Evolutionary conservation across 1,140 invertebrate species (phyloP).

Genomic region (Babylonia areolata): DNA sequence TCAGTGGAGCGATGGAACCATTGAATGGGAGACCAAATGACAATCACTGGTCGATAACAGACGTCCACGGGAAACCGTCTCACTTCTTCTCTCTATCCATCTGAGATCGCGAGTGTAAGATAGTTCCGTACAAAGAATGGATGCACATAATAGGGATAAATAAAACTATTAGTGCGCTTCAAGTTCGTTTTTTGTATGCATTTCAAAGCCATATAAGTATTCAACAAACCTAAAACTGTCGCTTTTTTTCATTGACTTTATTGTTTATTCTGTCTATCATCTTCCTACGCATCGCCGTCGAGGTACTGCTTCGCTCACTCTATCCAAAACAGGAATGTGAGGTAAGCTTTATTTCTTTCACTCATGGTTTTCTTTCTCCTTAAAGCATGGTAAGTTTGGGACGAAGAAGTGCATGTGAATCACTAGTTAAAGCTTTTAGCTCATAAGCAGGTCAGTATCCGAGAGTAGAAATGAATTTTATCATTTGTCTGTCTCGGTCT

Average conservation of each 20-base stretch:
- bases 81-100: slow-evolving; percentile 31
- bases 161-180: neutral
- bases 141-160: neutral
- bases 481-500: slow-evolving; percentile 13
- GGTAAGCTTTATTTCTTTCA: slow-evolving; percentile 19
- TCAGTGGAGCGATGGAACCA: neutral
- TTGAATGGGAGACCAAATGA: neutral
- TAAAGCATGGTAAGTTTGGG: neutral
- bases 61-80: slow-evolving; percentile 3
- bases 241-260: neutral
- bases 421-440: too few species aligned
- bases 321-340: slow-evolving; percentile 39
- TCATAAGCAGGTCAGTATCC: too few species aligned
- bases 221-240: neutral
- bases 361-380: neutral
- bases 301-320: slow-evolving; percentile 36
- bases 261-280: slow-evolving; percentile 34
- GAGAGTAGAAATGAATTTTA: neutral
- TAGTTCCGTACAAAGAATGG: slow-evolving; percentile 3
- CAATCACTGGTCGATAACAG: slow-evolving; percentile 2
- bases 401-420: neutral
- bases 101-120: slow-evolving; percentile 6
- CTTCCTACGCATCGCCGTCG: slow-evolving; percentile 31
- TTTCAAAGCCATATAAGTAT: neutral
- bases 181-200: neutral